A percentile compares a stretch with the other conserved stretches of the same genome.
Conservation (phyloP, 2,797 vertebrate species). For the Lates japonicus region DNA sequence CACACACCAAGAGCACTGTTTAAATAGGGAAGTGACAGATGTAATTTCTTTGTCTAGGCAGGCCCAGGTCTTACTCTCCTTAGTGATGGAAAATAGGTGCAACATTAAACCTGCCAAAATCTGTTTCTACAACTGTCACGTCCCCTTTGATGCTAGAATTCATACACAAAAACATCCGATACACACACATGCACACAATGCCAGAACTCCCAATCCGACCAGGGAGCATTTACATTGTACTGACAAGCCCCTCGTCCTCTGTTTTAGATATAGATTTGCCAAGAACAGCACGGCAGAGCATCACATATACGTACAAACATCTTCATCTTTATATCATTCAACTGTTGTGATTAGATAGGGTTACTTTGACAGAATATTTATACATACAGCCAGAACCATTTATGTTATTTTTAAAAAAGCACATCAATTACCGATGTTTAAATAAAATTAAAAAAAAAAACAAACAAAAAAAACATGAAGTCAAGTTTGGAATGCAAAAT, state of each 20-base stretch:
- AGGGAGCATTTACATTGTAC: slow-evolving; percentile 31
- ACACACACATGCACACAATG: not conserved
- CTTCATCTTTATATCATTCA: slow-evolving; percentile 42
- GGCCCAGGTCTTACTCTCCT: slow-evolving; percentile 27
- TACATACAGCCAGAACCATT: slow-evolving; percentile 60
- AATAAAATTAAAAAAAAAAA: slow-evolving; percentile 17
- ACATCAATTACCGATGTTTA: slow-evolving; percentile 34
- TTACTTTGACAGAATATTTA: slow-evolving; percentile 65
- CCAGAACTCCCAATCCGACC: not conserved
- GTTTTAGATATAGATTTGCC: slow-evolving; percentile 54
- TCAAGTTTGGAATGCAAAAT: slow-evolving; percentile 50
- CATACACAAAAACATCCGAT: not conserved
- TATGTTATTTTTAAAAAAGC: slow-evolving; percentile 20
- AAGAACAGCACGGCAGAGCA: slow-evolving; percentile 71
- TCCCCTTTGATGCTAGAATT: slow-evolving; percentile 29
- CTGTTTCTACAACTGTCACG: slow-evolving; percentile 40
- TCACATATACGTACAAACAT: slow-evolving; percentile 59
- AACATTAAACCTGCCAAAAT: slow-evolving; percentile 43
- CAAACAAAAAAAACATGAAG: slow-evolving; percentile 9
- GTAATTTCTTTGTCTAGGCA: slow-evolving; percentile 32
- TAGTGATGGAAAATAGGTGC: slow-evolving; percentile 32
- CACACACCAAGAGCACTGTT: slow-evolving; percentile 7
- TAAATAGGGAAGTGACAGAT: slow-evolving; percentile 35
- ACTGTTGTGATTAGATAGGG: slow-evolving; percentile 57
- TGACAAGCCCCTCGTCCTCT: slow-evolving; percentile 28